Conservation (phyloP, 2,113 vertebrate genomes). For the Mesitornis unicolor region DNA sequence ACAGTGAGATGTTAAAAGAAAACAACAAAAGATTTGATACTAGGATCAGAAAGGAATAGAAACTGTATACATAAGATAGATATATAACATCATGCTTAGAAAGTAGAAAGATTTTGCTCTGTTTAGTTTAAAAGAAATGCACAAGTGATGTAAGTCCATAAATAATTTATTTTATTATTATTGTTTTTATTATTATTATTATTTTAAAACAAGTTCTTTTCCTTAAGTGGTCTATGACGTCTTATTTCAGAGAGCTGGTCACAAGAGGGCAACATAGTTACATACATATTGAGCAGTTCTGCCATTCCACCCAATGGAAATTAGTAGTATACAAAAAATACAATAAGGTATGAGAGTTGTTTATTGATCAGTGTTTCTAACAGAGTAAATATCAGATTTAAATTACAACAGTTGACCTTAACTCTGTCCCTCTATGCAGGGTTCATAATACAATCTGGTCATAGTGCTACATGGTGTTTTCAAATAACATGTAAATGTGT, state of each 20-base stretch:
- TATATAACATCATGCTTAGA: neutral
- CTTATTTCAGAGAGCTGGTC: conserved; percentile 23
- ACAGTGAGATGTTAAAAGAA: neutral
- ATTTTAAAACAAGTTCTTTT: neutral
- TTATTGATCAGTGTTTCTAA: neutral
- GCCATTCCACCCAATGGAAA: neutral
- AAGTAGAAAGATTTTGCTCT: neutral
- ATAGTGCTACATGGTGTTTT: neutral
- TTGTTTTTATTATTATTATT: neutral
- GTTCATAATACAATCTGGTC: neutral
- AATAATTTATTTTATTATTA: neutral
- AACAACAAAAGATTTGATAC: neutral
- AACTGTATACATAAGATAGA: neutral
- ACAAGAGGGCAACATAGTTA: conserved; percentile 62
- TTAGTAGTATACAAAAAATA: neutral
- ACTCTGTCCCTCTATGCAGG: neutral
- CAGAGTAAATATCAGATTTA: neutral
- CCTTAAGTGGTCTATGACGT: neutral
- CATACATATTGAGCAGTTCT: neutral
- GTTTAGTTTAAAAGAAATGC: neutral
- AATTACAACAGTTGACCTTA: neutral
- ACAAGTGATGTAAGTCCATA: neutral
- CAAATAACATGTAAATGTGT: neutral
- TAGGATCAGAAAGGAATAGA: neutral
- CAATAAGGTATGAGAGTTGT: neutral